Evolutionary conservation across 2,797 vertebrate species (phyloP).

Genomic region (Labroides dimidiatus): DNA sequence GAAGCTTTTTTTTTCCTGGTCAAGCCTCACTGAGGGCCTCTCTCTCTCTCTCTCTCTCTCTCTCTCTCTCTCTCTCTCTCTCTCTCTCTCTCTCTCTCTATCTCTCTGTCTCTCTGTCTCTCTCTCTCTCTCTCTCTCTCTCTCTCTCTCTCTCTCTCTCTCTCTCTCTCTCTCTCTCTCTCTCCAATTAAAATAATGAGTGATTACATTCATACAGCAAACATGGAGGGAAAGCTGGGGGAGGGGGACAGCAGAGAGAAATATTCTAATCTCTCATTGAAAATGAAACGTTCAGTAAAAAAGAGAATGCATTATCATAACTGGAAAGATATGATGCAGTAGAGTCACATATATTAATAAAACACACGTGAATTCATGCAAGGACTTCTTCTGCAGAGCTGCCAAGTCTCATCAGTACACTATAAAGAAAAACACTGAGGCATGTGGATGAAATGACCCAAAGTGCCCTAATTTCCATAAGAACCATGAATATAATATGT

Average conservation of each 20-base stretch:
- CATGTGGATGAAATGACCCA: background rate
- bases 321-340: background rate
- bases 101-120: too few species aligned
- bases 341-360: background rate
- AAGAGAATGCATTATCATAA: background rate
- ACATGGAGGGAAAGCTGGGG: background rate
- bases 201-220: constrained; percentile 24
- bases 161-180: too few species aligned
- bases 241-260: background rate
- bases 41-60: too few species aligned
- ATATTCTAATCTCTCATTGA: background rate
- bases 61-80: too few species aligned
- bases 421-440: background rate
- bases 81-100: too few species aligned
- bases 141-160: too few species aligned
- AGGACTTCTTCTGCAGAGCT: background rate
- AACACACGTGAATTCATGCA: background rate
- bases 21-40: constrained; percentile 10
- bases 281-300: too few species aligned
- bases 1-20: constrained; percentile 38
- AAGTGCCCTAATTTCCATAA: constrained; percentile 3
- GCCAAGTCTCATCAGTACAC: background rate
- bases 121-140: too few species aligned
- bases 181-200: constrained; percentile 42
- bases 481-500: constrained; percentile 22